Evolutionary conservation across 2,797 vertebrate genomes (phyloP).

Genomic region (Austrolebias charrua): DNA sequence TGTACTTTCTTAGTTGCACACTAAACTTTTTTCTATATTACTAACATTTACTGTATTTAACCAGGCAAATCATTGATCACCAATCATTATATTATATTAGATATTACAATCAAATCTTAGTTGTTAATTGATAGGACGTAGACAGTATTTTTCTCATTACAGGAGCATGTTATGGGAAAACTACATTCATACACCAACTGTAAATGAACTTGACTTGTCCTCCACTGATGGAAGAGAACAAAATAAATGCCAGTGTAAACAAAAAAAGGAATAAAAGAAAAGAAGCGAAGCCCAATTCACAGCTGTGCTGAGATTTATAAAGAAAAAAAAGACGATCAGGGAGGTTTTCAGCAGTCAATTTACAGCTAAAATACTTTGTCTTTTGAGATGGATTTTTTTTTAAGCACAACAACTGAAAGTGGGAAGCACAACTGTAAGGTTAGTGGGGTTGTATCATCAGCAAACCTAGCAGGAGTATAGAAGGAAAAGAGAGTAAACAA

Average conservation of each 20-base stretch:
- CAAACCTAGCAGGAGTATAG: slow-evolving; percentile 9
- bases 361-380: slow-evolving; percentile 15
- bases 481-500: slow-evolving; percentile 2
- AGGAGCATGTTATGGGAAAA: slow-evolving; percentile 7
- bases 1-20: too few relatives aligned
- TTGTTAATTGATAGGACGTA: background rate
- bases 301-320: slow-evolving; percentile 13
- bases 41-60: too few relatives aligned
- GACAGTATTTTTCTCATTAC: background rate
- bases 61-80: too few relatives aligned
- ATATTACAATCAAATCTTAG: slow-evolving; percentile 1
- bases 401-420: slow-evolving; percentile 4
- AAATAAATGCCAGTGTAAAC: slow-evolving; percentile 5
- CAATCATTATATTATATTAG: background rate
- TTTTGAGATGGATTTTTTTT: background rate
- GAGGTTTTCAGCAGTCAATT: background rate
- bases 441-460: slow-evolving; percentile 18
- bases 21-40: too few relatives aligned
- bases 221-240: background rate
- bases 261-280: background rate
- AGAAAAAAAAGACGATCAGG: slow-evolving; percentile 4
- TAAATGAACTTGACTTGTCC: background rate
- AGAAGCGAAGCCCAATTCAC: background rate
- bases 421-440: slow-evolving; percentile 12
- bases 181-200: background rate